A percentile compares a stretch with the other conserved stretches of the same genome.
phyloP scores from a whole-genome alignment of 2,113 vertebrate genomes.

The Ptyas mucosa region DNA sequence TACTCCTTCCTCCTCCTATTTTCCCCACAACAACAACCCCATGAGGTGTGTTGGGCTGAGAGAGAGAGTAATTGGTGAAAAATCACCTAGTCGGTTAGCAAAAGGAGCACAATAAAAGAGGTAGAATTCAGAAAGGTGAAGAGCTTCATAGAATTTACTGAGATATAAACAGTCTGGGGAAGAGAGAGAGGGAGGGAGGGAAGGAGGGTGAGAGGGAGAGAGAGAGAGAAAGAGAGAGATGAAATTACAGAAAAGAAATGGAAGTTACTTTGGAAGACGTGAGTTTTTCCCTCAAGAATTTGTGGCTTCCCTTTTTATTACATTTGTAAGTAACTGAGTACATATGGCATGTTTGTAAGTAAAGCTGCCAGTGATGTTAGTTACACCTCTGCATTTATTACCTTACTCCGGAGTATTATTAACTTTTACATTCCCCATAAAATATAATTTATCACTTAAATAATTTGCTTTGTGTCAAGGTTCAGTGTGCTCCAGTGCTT shows the following conservation, averaged over 20 bases:
- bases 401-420: constrained; percentile 75
- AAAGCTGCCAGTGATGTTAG: constrained; percentile 68
- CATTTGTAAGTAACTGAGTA: constrained; percentile 64
- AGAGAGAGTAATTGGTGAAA: background rate
- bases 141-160: background rate
- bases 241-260: constrained; percentile 14
- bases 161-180: background rate
- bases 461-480: constrained; percentile 81
- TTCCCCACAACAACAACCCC: background rate
- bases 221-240: constrained; percentile 19
- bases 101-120: background rate
- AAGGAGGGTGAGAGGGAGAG: constrained; percentile 62
- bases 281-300: constrained; percentile 29
- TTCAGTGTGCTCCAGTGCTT: constrained; percentile 75
- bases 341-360: constrained; percentile 75
- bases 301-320: constrained; percentile 55
- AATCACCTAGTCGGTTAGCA: background rate
- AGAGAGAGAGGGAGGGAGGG: constrained; percentile 38
- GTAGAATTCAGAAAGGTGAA: background rate
- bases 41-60: background rate
- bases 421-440: constrained; percentile 82
- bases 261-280: constrained; percentile 9
- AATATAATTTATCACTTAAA: constrained; percentile 79
- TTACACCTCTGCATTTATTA: constrained; percentile 77
- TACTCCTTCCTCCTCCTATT: background rate